Conservation (phyloP, 1,140 invertebrate species). For the Scaptomyza graminum region DNA sequence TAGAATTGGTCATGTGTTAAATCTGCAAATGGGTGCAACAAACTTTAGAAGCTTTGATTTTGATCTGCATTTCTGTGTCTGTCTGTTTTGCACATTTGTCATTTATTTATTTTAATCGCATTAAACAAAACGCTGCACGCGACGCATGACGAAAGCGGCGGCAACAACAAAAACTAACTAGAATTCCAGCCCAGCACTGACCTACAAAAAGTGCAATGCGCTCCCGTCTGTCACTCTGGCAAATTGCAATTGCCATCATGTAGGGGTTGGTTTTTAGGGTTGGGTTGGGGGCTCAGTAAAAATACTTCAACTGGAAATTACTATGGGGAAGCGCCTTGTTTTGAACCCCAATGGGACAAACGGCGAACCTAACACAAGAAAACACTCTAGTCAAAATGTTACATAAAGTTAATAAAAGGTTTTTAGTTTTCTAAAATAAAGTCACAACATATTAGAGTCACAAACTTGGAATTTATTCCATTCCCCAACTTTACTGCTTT, state of each 20-base stretch:
- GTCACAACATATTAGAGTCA: no score
- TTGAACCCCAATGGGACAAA: not conserved
- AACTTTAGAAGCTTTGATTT: conserved; percentile 69
- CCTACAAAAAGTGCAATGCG: conserved; percentile 77
- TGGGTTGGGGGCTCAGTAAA: conserved; percentile 36
- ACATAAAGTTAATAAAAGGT: no score
- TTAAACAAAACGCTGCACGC: conserved; percentile 68
- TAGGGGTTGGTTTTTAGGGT: conserved; percentile 53
- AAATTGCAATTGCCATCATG: conserved; percentile 40
- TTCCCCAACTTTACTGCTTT: not conserved
- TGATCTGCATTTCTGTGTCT: conserved; percentile 22
- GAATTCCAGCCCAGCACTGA: conserved; percentile 53
- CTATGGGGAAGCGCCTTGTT: not conserved
- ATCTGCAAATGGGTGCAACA: conserved; percentile 45
- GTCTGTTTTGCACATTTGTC: conserved; percentile 42
- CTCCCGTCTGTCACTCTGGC: conserved; percentile 22
- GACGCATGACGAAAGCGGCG: conserved; percentile 57
- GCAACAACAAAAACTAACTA: conserved; percentile 12
- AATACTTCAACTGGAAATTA: conserved; percentile 1
- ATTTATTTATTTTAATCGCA: conserved; percentile 62
- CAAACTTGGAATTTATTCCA: no score
- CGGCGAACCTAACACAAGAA: no score
- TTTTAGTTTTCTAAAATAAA: no score
- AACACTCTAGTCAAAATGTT: not conserved
- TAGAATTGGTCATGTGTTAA: not conserved